These are phyloP conservation scores for Callyntrura sp. DNA, from an alignment of 2,888 invertebrate genomes.

Conservation along the genomic window DNA sequence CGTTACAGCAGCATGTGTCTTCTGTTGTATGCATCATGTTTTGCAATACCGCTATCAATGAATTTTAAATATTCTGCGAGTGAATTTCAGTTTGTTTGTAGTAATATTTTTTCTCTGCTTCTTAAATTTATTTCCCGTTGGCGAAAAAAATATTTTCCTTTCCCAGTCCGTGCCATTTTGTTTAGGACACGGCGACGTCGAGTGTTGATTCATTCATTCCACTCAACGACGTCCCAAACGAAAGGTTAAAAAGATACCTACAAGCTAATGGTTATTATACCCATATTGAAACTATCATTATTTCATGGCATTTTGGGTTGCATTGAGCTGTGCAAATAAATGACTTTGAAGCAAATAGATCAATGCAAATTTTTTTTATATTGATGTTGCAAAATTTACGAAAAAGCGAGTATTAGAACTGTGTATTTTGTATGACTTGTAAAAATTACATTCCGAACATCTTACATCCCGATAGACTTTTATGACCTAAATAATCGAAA, in stretches of 20 bases:
- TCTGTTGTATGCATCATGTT: background rate
- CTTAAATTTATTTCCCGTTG: background rate
- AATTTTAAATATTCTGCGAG: background rate
- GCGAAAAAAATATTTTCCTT: background rate
- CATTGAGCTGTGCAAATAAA: background rate
- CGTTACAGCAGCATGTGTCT: background rate
- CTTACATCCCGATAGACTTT: constrained; percentile 39
- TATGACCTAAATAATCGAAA: constrained; percentile 62
- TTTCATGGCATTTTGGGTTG: background rate
- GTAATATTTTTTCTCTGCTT: background rate
- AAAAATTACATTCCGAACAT: constrained; percentile 27
- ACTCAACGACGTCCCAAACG: too few relatives aligned
- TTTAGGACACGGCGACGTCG: too few relatives aligned
- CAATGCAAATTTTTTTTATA: constrained; percentile 19
- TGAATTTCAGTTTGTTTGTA: too few relatives aligned
- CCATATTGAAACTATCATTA: background rate
- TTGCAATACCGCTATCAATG: background rate
- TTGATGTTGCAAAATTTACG: background rate
- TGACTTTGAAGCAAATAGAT: constrained; percentile 27
- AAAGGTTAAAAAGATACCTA: background rate
- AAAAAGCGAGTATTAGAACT: constrained; percentile 2
- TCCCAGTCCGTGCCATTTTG: too few relatives aligned
- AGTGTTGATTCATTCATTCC: too few relatives aligned
- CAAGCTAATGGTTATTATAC: background rate
- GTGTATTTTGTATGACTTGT: background rate